Percentiles rank a stretch among this genome's conserved stretches.
These are phyloP conservation scores for Brachionichthys hirsutus DNA, from an alignment of 2,113 vertebrate genomes.

Conservation along the genomic window DNA sequence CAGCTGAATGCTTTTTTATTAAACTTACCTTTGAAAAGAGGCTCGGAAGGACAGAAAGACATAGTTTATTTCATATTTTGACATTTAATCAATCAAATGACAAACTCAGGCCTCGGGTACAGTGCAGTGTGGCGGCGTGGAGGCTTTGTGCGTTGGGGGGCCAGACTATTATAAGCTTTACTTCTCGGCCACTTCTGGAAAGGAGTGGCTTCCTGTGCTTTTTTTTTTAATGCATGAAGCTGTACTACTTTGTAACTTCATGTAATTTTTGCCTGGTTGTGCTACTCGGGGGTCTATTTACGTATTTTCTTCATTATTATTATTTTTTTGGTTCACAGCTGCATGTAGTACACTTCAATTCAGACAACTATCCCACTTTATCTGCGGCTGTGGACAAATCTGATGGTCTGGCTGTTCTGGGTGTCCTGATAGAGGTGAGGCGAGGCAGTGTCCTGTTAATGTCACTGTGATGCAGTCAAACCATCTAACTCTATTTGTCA, in stretches of 20 bases:
- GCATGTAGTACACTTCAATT: slow-evolving; percentile 94
- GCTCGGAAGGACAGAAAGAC: no score
- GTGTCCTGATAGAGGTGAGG: slow-evolving; percentile 90
- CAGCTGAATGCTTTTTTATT: slow-evolving; percentile 23
- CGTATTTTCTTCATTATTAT: no score
- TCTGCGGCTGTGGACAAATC: slow-evolving; percentile 82
- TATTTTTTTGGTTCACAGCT: slow-evolving; percentile 77
- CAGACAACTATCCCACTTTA: slow-evolving; percentile 85
- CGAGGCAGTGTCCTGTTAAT: slow-evolving; percentile 32
- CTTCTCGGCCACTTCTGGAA: slow-evolving; percentile 44
- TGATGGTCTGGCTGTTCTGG: slow-evolving; percentile 90
- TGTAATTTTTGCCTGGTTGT: not conserved
- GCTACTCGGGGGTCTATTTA: not conserved
- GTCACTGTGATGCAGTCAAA: not conserved
- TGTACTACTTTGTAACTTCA: not conserved
- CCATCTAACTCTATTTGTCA: slow-evolving; percentile 15
- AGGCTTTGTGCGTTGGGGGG: slow-evolving; percentile 38
- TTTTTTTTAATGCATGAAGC: not conserved
- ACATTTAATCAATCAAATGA: not conserved
- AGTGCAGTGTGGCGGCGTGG: slow-evolving; percentile 8
- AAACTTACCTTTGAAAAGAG: no score
- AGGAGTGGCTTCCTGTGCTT: slow-evolving; percentile 38
- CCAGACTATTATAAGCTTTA: slow-evolving; percentile 49
- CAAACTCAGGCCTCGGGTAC: slow-evolving; percentile 18
- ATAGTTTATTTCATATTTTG: not conserved